Percentiles rank a stretch among this genome's conserved stretches.
These are phyloP conservation scores for Drosophila buzzatii DNA, from an alignment of 2,888 invertebrate genomes.

Conservation along the genomic window DNA sequence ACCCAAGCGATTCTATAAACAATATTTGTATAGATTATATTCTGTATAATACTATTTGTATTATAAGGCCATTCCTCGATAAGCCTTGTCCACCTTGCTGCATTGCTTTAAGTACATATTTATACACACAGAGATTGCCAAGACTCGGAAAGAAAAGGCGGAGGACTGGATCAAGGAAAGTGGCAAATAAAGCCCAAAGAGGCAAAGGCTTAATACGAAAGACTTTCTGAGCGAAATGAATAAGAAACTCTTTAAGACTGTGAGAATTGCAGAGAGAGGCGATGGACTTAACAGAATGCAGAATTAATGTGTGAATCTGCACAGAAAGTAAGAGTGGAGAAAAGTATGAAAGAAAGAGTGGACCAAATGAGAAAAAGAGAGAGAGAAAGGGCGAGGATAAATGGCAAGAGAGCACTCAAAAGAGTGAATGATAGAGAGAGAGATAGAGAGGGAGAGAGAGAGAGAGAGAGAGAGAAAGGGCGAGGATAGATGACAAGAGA, in stretches of 20 bases:
- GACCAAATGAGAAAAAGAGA: too few relatives aligned
- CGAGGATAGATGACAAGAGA: too few relatives aligned
- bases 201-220: background rate
- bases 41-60: background rate
- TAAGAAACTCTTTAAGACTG: too few relatives aligned
- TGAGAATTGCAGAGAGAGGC: slow-evolving; percentile 5
- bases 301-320: background rate
- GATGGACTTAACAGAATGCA: background rate
- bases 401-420: background rate
- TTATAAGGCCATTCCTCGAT: background rate
- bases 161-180: background rate
- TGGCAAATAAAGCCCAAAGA: background rate
- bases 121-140: background rate
- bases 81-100: background rate
- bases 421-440: background rate
- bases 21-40: slow-evolving; percentile 2
- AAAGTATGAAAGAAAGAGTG: background rate
- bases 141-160: background rate
- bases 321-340: background rate
- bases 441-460: background rate
- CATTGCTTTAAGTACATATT: background rate
- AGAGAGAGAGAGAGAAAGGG: background rate
- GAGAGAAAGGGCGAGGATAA: too few relatives aligned
- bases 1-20: background rate
- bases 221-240: background rate